Base-by-base conservation (phyloP, 2,113 vertebrate genomes). In the Grantiella picta region DNA sequence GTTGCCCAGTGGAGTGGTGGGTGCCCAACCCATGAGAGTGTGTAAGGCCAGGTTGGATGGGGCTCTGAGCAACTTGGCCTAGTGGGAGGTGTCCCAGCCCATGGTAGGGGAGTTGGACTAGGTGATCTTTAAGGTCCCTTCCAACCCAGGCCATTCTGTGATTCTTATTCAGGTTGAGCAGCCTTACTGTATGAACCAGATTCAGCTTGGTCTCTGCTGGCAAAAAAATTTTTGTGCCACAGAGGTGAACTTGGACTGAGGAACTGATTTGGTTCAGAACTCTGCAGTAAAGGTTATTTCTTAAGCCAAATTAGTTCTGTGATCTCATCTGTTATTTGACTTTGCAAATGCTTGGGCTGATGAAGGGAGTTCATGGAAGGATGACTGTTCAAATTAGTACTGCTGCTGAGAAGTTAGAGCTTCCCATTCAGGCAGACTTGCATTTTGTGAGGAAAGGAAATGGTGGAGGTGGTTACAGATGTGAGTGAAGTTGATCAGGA, bases 201-300 rank as follows among this genome's bases (percentile, higher is more conserved):
- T 49, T 25, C 42, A 63, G 20, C 38, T 47, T 83, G 80, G 42
- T 38, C 18, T 71, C 5, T 66, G n/a, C 52, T 71, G 35, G 38
- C 45, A 65, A n/a, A 35, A 10, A 64, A 49, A 2, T 6, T 47
- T 52, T 47, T 79, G 44, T 82, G 44, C 59, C 9, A 7, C 45
- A 78, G 33, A 5, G 7, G 38, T 77, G 24, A 50, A 29, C 60
- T 86, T 93, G 36, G 23, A 31, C 60, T 12, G 42, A 57, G 64
- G 35, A 60, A 77, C 29, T 54, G 53, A 52, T 69, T 60, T 80
- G 82, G 23, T 68, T 92, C 35, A 29, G 82, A 88, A 45, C 50
- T 76, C 28, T 77, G 42, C 45, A 66, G 35, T 50, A 50, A 75
- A 77, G 44, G 28, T 90, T 79, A 20, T 93, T 95, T 94, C 63